phyloP scores from a whole-genome alignment of 2,888 invertebrate genomes.

The Ichneumon xanthorius region DNA sequence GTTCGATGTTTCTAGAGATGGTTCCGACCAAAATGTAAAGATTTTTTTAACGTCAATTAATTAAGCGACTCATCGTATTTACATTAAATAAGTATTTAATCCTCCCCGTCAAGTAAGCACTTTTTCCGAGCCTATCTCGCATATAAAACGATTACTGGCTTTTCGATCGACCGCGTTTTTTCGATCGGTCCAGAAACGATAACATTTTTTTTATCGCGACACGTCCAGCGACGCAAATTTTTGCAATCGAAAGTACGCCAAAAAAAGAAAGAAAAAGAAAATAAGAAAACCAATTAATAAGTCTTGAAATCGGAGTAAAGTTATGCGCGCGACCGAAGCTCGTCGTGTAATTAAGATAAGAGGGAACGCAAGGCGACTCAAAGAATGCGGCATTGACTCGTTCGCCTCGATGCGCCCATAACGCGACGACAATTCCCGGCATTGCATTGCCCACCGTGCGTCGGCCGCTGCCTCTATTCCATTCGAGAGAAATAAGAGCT shows the following conservation, averaged over 20 bases:
- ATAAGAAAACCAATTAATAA: conserved; percentile 14
- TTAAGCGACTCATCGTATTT: too few relatives aligned
- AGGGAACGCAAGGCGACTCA: conserved; percentile 39
- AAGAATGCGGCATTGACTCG: conserved; percentile 69
- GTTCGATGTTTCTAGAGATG: too few relatives aligned
- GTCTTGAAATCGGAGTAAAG: conserved; percentile 43
- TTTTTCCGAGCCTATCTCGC: too few relatives aligned
- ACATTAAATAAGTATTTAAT: too few relatives aligned
- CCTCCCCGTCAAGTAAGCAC: too few relatives aligned
- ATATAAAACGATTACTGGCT: too few relatives aligned
- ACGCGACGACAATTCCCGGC: conserved; percentile 65
- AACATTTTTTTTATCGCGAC: too few relatives aligned
- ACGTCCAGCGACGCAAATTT: neutral
- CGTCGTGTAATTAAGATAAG: conserved; percentile 67
- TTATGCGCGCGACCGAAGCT: conserved; percentile 33
- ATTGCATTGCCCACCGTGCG: conserved; percentile 26
- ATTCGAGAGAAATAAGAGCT: conserved; percentile 61
- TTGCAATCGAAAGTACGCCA: neutral
- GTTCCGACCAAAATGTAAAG: too few relatives aligned
- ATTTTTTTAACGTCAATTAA: too few relatives aligned
- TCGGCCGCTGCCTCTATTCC: conserved; percentile 23
- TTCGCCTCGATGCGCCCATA: conserved; percentile 63
- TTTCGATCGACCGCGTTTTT: neutral
- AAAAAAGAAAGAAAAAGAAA: neutral
- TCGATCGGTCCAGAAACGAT: neutral